phyloP scores from a whole-genome alignment of 2,113 vertebrate species.

The Brachyistius frenatus region DNA sequence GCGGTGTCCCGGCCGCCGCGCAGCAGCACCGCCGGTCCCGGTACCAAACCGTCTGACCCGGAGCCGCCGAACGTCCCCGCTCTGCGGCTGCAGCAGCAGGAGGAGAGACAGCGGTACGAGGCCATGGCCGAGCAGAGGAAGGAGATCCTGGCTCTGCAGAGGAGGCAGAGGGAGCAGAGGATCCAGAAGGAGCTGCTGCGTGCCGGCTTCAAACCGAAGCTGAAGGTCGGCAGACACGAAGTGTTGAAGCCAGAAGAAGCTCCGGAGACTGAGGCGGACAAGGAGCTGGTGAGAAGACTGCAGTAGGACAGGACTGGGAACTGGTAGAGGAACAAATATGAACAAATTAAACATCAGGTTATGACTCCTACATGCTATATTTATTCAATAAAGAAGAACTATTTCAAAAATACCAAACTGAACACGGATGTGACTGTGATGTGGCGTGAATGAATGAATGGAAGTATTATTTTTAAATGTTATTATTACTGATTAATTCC shows the following conservation, averaged over 20 bases:
- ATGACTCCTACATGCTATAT: background rate
- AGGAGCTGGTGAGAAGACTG: conserved; percentile 59
- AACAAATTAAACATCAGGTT: background rate
- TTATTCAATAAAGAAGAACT: too few relatives aligned
- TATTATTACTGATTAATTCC: too few relatives aligned
- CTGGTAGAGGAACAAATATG: background rate
- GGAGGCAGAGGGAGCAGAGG: conserved; percentile 69
- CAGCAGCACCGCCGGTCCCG: background rate
- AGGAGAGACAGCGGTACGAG: conserved; percentile 66
- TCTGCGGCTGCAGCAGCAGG: conserved; percentile 21
- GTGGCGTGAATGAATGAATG: too few relatives aligned
- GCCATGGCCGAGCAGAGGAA: conserved; percentile 67
- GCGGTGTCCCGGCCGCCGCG: conserved; percentile 62
- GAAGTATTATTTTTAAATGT: too few relatives aligned
- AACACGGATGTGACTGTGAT: too few relatives aligned
- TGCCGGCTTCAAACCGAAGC: conserved; percentile 10
- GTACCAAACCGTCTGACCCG: background rate
- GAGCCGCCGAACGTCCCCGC: background rate
- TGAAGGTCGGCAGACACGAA: background rate
- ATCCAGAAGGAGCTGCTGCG: conserved; percentile 67
- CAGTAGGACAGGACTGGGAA: background rate
- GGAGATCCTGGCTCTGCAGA: conserved; percentile 65
- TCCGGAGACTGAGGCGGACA: conserved; percentile 36
- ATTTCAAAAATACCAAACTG: too few relatives aligned
- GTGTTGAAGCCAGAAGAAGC: accelerated